These are phyloP conservation scores for Entosphenus tridentatus DNA, from an alignment of 2,113 vertebrate genomes.

Conservation along the genomic window DNA sequence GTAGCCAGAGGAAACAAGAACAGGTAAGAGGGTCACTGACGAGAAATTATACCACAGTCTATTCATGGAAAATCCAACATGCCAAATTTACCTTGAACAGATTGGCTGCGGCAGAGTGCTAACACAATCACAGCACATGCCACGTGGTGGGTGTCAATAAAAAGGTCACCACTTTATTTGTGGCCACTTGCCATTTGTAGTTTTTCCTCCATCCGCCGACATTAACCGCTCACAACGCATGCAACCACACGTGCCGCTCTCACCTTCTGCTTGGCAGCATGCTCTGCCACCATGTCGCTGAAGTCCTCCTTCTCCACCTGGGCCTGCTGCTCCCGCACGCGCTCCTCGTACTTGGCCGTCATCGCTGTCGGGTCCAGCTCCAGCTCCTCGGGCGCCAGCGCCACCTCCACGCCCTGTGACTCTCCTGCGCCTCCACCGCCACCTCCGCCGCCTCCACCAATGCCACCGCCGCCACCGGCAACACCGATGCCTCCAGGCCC, in stretches of 20 bases:
- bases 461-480: too few relatives aligned
- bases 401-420: slow-evolving; percentile 53
- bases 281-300: slow-evolving; percentile 84
- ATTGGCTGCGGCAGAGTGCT: background rate
- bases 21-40: background rate
- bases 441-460: too few relatives aligned
- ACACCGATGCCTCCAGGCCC: too few relatives aligned
- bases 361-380: slow-evolving; percentile 72
- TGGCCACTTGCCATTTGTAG: too few relatives aligned
- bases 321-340: slow-evolving; percentile 61
- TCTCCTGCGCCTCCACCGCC: slow-evolving; percentile 15
- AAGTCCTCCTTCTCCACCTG: slow-evolving; percentile 83
- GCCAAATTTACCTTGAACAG: background rate
- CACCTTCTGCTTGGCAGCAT: slow-evolving; percentile 82
- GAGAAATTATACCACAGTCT: background rate
- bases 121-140: background rate
- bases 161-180: background rate
- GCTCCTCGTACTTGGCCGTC: slow-evolving; percentile 75
- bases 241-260: background rate
- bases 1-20: slow-evolving; percentile 5
- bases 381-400: slow-evolving; percentile 58
- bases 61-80: background rate
- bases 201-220: background rate
- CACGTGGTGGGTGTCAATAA: too few relatives aligned
- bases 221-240: background rate